Conservation (phyloP, 2,113 vertebrate species). For the Podarcis cretensis region DNA sequence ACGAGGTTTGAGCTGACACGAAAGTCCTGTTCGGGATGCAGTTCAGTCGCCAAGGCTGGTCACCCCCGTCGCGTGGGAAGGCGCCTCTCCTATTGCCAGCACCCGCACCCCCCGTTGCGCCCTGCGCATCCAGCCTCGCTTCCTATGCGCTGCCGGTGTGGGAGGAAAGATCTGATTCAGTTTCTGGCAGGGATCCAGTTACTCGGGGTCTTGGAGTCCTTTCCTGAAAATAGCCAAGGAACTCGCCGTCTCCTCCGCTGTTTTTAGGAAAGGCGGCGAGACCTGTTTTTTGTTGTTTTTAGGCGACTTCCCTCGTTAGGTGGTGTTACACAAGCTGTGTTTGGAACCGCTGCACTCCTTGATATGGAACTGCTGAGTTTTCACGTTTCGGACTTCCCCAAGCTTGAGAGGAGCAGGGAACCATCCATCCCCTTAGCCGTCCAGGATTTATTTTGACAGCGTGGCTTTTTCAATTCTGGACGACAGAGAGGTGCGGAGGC, state of each 20-base stretch:
- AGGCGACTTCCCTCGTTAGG: not conserved
- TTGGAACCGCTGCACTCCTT: not conserved
- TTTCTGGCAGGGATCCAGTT: not conserved
- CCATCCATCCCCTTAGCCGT: no score
- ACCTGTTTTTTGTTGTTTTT: not conserved
- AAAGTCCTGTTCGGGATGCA: not conserved
- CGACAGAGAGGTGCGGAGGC: constrained; percentile 20
- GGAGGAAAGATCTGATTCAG: not conserved
- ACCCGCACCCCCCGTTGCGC: not conserved
- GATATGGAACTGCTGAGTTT: not conserved
- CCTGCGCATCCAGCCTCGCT: not conserved
- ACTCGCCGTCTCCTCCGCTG: not conserved
- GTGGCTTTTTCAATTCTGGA: not conserved
- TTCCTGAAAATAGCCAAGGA: not conserved
- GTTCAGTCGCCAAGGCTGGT: not conserved
- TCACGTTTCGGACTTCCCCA: not conserved
- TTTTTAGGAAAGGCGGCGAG: not conserved
- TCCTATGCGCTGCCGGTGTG: not conserved
- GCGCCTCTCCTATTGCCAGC: not conserved
- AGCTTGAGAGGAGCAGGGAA: not conserved
- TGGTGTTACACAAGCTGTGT: not conserved
- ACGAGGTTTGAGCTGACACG: not conserved
- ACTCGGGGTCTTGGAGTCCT: not conserved
- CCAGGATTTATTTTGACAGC: not conserved
- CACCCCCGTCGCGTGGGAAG: not conserved